These are phyloP conservation scores for Conistra vaccinii DNA, from an alignment of 2,888 invertebrate genomes.

Conservation along the genomic window DNA sequence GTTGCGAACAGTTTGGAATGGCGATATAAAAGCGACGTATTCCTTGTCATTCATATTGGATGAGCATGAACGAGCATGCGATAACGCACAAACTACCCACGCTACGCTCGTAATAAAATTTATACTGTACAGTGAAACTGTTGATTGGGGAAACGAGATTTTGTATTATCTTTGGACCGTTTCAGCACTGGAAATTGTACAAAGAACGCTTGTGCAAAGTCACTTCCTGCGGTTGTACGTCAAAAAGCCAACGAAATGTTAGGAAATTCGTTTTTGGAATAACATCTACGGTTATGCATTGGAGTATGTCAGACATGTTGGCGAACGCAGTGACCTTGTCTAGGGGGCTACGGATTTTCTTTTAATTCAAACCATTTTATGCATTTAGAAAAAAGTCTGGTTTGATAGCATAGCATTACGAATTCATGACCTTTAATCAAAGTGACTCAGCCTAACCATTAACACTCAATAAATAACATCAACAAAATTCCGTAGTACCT, in stretches of 20 bases:
- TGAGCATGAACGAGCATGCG: constrained; percentile 69
- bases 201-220: constrained; percentile 22
- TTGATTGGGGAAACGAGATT: constrained; percentile 56
- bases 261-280: constrained; percentile 9
- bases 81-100: constrained; percentile 71
- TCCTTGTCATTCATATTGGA: constrained; percentile 77
- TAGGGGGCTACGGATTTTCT: neutral
- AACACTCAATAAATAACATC: constrained; percentile 43
- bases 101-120: constrained; percentile 56
- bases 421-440: constrained; percentile 19
- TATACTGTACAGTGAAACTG: constrained; percentile 58
- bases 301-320: neutral
- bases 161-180: constrained; percentile 30
- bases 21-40: constrained; percentile 67
- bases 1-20: constrained; percentile 60
- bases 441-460: constrained; percentile 25
- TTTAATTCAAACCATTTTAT: too few relatives aligned
- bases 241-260: constrained; percentile 5
- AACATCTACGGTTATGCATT: neutral
- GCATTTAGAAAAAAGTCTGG: too few relatives aligned
- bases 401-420: neutral
- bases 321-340: constrained; percentile 1
- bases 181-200: constrained; percentile 24
- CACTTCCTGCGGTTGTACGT: neutral
- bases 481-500: constrained; percentile 46